Conservation (phyloP, 2,888 invertebrate genomes). For the Dasysyrphus tricinctus region DNA sequence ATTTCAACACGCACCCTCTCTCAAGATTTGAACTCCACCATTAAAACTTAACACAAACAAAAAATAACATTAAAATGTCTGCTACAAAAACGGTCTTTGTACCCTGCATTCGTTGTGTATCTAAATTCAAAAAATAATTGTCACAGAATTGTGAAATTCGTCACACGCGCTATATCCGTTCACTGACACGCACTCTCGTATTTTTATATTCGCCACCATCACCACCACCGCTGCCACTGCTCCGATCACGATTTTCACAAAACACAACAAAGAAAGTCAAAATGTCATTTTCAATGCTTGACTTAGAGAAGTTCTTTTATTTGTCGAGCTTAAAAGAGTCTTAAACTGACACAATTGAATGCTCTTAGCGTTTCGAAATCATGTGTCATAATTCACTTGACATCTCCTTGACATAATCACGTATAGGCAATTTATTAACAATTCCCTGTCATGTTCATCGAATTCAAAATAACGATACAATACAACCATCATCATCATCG, state of each 20-base stretch:
- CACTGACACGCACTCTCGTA: constrained; percentile 51
- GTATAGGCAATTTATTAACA: constrained; percentile 65
- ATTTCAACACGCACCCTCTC: constrained; percentile 54
- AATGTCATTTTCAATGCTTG: constrained; percentile 44
- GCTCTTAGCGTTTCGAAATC: constrained; percentile 50
- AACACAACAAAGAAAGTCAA: constrained; percentile 21
- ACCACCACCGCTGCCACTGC: background rate
- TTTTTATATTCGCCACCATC: background rate
- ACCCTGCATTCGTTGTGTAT: constrained; percentile 18
- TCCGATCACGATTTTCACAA: constrained; percentile 48
- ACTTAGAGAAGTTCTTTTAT: constrained; percentile 9
- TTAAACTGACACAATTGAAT: constrained; percentile 60
- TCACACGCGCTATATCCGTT: constrained; percentile 63
- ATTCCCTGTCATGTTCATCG: constrained; percentile 67
- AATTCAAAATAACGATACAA: constrained; percentile 46
- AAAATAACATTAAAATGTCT: background rate
- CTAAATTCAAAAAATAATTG: constrained; percentile 42
- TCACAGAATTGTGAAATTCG: constrained; percentile 54
- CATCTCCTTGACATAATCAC: constrained; percentile 55
- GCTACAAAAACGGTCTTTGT: constrained; percentile 10
- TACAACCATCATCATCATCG: background rate
- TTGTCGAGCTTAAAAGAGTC: constrained; percentile 22
- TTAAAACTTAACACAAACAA: background rate
- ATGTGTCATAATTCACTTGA: constrained; percentile 70
- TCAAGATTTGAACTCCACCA: background rate